Conservation (phyloP, 1,140 invertebrate genomes). For the Pemphigus obesinymphae region DNA sequence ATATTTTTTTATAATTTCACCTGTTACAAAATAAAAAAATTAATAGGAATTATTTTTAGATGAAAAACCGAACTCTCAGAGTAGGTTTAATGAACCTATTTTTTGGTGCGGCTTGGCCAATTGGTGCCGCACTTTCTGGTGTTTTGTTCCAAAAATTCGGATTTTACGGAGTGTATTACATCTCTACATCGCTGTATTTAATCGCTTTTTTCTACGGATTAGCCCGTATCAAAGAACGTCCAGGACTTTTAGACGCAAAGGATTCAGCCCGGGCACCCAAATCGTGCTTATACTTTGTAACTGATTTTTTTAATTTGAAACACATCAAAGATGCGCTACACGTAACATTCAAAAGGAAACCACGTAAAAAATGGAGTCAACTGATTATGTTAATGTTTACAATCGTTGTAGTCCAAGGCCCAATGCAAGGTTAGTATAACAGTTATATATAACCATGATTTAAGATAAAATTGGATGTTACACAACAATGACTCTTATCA, state of each 20-base stretch:
- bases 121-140: slow-evolving; percentile 50
- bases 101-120: slow-evolving; percentile 71
- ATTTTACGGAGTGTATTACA: slow-evolving; percentile 72
- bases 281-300: slow-evolving; percentile 46
- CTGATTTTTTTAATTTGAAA: slow-evolving; percentile 66
- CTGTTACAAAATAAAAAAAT: no score
- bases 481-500: no score
- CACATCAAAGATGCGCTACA: slow-evolving; percentile 69
- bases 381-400: slow-evolving; percentile 71
- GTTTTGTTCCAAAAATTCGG: slow-evolving; percentile 62
- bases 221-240: slow-evolving; percentile 59
- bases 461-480: no score
- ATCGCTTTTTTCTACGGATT: slow-evolving; percentile 67
- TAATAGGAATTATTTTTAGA: no score
- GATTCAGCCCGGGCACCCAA: not conserved
- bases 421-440: slow-evolving; percentile 64
- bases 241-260: not conserved
- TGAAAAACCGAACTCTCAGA: slow-evolving; percentile 71
- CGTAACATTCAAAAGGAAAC: slow-evolving; percentile 68
- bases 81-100: slow-evolving; percentile 80
- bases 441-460: no score
- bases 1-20: no score
- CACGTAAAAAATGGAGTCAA: slow-evolving; percentile 63
- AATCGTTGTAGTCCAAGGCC: slow-evolving; percentile 76
- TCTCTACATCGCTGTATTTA: slow-evolving; percentile 66